Evolutionary conservation across 2,113 vertebrate species (phyloP), one percentile per base, ranked within the genome.

Genomic region (Diglossa brunneiventris): DNA sequence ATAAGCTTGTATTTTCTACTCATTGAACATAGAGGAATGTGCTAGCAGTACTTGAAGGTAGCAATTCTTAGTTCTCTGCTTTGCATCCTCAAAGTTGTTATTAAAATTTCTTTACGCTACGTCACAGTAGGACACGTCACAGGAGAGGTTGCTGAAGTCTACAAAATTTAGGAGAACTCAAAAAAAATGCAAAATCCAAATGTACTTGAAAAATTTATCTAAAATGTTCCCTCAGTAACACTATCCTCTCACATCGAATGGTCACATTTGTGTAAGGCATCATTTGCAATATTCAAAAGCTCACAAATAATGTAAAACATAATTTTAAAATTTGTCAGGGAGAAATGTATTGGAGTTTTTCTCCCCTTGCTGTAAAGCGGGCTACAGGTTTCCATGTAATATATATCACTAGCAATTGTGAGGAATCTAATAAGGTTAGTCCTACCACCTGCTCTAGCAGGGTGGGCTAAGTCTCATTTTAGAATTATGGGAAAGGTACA

Each of bases 221-320:
- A 27, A 75, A 94, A 63, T 59, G 2, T 74, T 90, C 61, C 64
- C 56, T 93, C 39, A 33, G 16, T 62, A 15, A 31, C 18, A 30
- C 27, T 59, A 53, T 33, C 50, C 8, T 42, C 31, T 87, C 47
- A 28, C 7, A 66, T 28, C 0, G 0, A 35, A 27, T 46, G 46
- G 53, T 61, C 47, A 87, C 26, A 80, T 85, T 47, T 89, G n/a
- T 49, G 15, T 83, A 86, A 80, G 37, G 26, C n/a, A 91, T 64
- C 52, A 74, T 72, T 95, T 80, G 27, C 33, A 75, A n/a, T 35
- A 75, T 59, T 5, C 2, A 8, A 49, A 87, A 70, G 11, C 66
- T 92, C 53, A 56, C 37, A 61, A 88, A 83, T 53, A n/a, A 42
- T 35, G 16, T 67, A 82, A 77, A 94, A 52, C 12, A 44, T 49